Evolutionary conservation across 1,140 invertebrate species (phyloP), one percentile per base, ranked within the genome.

Genomic region (Neodiprion fabricii): DNA sequence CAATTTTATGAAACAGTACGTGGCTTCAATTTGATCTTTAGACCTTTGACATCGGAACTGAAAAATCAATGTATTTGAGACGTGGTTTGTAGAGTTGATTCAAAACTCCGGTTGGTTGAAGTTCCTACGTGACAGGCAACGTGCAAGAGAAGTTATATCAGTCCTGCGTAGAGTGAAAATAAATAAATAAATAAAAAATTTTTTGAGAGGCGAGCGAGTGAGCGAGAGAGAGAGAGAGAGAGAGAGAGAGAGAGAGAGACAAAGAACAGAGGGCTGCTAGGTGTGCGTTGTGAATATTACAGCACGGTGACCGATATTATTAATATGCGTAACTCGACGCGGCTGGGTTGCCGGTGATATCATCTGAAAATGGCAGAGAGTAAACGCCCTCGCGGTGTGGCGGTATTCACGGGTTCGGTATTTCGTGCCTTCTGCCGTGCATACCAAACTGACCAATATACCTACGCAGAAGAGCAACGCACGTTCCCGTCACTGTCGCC

Each of bases 261-360:
- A 21, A 21, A 21, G 17, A 21, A 21, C 17, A 21, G 28, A 40
- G 28, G 28, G 28, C 5, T 61, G 53, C 53, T 5, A 61, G 53
- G 11, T 7, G n/a, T 40, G 28, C 53, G 53, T 61, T 61, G n/a
- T 61, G 53, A 61, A 61, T 61, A 61, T 61, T 61, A 61, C n/a
- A 61, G 11, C 5, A 61, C 53, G 53, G 11, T 61, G 53, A 61
- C 53, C 53, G 53, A 61, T 61, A 61, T 61, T 61, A 61, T 61
- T 61, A 61, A 61, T 61, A 61, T 61, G 53, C 53, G 53, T 14
- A 61, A 61, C 53, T 17, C 53, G 53, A 61, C 53, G 53, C 53
- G 11, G 53, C n/a, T 14, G 53, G 53, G 53, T 61, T 17, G 53
- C n/a, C 53, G 53, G 53, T 61, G 53, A 61, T 61, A 61, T 61